A percentile compares a stretch with the other conserved stretches of the same genome.
These are phyloP conservation scores for Eupsittula cactorum DNA, from an alignment of 2,113 vertebrate species.

Conservation along the genomic window DNA sequence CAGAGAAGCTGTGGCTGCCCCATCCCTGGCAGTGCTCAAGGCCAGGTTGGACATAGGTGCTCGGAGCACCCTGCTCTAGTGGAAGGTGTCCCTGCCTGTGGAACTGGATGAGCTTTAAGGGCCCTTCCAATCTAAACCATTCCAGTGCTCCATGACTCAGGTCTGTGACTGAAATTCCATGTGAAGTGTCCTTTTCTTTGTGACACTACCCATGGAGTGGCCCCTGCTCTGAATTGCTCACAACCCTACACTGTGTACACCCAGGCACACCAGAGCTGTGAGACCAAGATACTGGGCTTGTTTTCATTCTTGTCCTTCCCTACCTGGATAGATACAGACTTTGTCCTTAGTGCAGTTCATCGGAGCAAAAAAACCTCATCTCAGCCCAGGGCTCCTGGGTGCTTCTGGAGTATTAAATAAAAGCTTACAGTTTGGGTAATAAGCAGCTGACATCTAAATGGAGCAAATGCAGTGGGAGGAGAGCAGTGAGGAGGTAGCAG, in stretches of 20 bases:
- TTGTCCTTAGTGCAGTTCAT: neutral
- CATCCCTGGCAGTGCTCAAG: neutral
- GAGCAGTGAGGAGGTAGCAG: neutral
- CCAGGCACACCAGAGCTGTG: neutral
- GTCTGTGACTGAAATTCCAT: neutral
- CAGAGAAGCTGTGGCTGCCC: neutral
- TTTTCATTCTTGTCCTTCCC: accelerated
- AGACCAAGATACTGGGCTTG: neutral
- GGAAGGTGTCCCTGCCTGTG: neutral
- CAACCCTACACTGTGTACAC: accelerated
- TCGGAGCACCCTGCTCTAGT: neutral
- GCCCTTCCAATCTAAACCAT: neutral
- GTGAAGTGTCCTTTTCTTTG: neutral
- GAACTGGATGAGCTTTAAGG: neutral
- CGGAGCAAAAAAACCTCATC: neutral
- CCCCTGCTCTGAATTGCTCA: neutral
- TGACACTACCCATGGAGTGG: neutral
- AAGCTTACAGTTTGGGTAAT: neutral
- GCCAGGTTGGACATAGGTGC: neutral
- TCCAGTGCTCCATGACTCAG: neutral
- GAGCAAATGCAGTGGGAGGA: neutral
- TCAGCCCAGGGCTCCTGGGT: neutral
- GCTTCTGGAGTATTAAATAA: neutral
- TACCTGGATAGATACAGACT: neutral
- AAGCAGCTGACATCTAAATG: neutral